A percentile compares a stretch with the other conserved stretches of the same genome.
Conservation (phyloP, 64 coral and sea anemone species). For the Exaiptasia diaphana region DNA sequence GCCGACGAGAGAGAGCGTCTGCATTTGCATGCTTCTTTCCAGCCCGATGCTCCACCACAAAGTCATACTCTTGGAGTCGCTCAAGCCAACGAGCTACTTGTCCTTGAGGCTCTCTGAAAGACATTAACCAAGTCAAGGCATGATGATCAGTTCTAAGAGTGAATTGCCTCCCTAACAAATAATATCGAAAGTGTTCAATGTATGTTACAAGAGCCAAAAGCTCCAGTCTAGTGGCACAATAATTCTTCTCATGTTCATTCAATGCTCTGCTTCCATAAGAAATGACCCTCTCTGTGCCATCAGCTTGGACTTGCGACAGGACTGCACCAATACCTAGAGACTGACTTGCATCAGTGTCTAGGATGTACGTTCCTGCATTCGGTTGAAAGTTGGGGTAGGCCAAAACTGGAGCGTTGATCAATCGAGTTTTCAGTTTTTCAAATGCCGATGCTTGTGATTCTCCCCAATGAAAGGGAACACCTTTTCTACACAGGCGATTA, state of each 20-base stretch:
- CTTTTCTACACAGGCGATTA: constrained; percentile 34
- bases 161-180: constrained; percentile 17
- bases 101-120: constrained; percentile 16
- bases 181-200: constrained; percentile 8
- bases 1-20: constrained; percentile 30
- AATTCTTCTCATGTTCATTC: constrained; percentile 7
- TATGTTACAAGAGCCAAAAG: not conserved
- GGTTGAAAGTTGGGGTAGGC: constrained; percentile 11
- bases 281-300: constrained; percentile 35
- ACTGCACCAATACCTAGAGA: constrained; percentile 25
- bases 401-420: constrained; percentile 21
- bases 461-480: constrained; percentile 21
- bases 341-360: constrained; percentile 43
- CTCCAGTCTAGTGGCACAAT: constrained; percentile 1
- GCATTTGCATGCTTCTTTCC: constrained; percentile 30
- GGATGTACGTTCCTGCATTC: not conserved
- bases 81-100: constrained; percentile 10
- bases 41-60: constrained; percentile 25
- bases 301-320: constrained; percentile 37
- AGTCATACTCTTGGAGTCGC: constrained; percentile 5
- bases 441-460: not conserved
- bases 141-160: constrained; percentile 19
- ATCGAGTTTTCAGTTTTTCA: constrained; percentile 1
- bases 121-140: constrained; percentile 9
- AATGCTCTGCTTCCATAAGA: constrained; percentile 3